Conservation (phyloP, 2,797 vertebrate species). For the Danio tinwini region DNA sequence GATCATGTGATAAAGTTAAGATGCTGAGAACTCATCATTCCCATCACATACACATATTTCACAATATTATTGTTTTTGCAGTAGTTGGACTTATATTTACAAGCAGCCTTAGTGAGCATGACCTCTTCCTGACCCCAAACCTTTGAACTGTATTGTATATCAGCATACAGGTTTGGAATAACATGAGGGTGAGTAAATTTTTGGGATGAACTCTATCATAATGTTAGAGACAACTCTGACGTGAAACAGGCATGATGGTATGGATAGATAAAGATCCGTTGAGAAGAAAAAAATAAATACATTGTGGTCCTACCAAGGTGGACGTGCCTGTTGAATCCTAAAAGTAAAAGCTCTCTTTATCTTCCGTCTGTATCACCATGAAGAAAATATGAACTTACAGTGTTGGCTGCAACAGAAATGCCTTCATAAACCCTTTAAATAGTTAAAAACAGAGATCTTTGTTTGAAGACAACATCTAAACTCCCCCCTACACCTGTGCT, state of each 20-base stretch:
- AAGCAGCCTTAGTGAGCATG: neutral
- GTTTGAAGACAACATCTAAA: slow-evolving; percentile 36
- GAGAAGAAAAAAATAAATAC: neutral
- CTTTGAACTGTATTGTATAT: neutral
- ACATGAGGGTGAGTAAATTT: neutral
- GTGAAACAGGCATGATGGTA: slow-evolving; percentile 10
- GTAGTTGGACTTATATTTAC: too few relatives aligned
- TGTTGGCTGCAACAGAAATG: slow-evolving; percentile 50
- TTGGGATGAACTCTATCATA: neutral
- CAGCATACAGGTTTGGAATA: neutral
- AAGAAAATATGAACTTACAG: slow-evolving; percentile 68
- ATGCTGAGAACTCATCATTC: neutral
- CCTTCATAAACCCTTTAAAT: slow-evolving; percentile 39
- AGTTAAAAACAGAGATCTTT: slow-evolving; percentile 44
- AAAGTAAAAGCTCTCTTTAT: slow-evolving; percentile 37
- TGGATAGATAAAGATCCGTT: slow-evolving; percentile 6
- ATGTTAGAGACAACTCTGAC: neutral
- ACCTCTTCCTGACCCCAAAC: neutral
- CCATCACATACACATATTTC: neutral
- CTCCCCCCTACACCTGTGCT: slow-evolving; percentile 18
- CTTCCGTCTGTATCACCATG: slow-evolving; percentile 48
- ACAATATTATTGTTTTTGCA: neutral
- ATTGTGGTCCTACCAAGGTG: slow-evolving; percentile 9
- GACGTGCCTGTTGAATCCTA: slow-evolving; percentile 28
- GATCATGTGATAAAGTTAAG: neutral